Base-by-base conservation (phyloP, 2,113 vertebrate genomes). In the Perccottus glenii region DNA sequence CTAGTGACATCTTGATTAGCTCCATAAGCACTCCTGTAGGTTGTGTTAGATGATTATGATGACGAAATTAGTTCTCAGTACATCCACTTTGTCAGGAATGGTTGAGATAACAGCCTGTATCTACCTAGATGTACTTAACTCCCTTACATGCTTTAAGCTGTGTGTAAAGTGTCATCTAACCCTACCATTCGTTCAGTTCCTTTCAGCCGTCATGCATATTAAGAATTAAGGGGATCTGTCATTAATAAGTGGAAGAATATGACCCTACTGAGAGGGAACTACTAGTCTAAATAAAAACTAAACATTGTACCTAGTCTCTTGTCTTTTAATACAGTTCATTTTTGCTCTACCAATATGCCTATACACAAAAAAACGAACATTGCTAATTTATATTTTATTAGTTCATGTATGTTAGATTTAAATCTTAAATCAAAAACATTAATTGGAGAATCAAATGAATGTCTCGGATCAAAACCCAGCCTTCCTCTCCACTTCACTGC, bases 401-500 rank as follows among this genome's bases (percentile, higher is more conserved):
- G 32, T 36, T 12, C 14, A 36, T n/a, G 36, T 12, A 55, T 1
- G 9, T 36, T 8, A 14, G 32, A 27, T 27, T 38, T 55, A 15
- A 38, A 38, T 6, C 11, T 55, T 36, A 55, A 38, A 36, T 36
- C 12, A 52, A 52, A 33, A 9, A 12, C 49, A 52, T 27, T 27
- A 27, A 33, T 33, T 52, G 19, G 19, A 27, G 4, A 44, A 58
- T 36, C 46, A 27, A 51, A 71, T 85, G 10, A 91, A 16, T 5
- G 65, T 53, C 27, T 27, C 15, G 5, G 58, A 14, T 55, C 33
- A 55, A 36, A 55, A 38, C 8, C 65, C 60, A 0, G 81, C 85
- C 70, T 93, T 95, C 64, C 88, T 85, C 70, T 94, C 93, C 40
- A 95, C 93, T 50, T 94, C 85, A 0, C 63, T 78, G 65, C 93